Base-by-base conservation (phyloP, 2,888 invertebrate genomes). In the Lasioglossum figueresi region DNA sequence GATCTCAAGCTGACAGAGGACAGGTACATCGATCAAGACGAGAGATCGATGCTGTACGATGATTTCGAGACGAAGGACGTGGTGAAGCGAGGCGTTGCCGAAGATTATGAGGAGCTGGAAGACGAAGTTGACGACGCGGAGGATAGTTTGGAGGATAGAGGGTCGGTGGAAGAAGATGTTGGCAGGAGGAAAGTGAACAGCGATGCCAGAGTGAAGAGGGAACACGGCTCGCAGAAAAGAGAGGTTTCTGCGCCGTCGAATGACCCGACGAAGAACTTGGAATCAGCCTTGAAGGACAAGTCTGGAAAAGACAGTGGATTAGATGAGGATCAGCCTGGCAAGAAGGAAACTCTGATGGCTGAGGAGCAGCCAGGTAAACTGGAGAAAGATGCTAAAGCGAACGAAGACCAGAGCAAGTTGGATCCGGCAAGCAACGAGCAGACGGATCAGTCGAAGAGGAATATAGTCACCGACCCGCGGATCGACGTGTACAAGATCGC, bases 61-160 rank as follows among this genome's bases (percentile, higher is more conserved):
- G 90, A 90, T 23, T 87, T 86, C 59, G 90, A 90, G 71, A 27
- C 89, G 59, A 91, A 91, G 79, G 92, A 92, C 80, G 86, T 87
- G 66, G 88, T 83, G 52, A 88, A 90, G 56, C 76, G 91, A 59
- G 86, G 87, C 45, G 78, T 84, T 10, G 68, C 81, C 0, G 88
- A 88, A 59, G 91, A 91, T 45, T 89, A 91, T 75, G 91, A 91
- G 43, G 92, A 91, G 52, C 31, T 81, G 37, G 82, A 85, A 8
- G 88, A 23, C 2, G 23, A 56, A 0, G 73, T 52, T 1, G 83
- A 85, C 0, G 87, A 88, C 1, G 1, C 68, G 37, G 68, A n/a
- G 0, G 86, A 40, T 0, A 72, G 82, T 0, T 10, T 82, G 6
- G 71, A 81, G 0, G 84, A 86, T 16, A 12, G 37, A 3, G 79